These are phyloP conservation scores for Neoseiulus cucumeris DNA, from an alignment of 1,140 invertebrate genomes.

Conservation along the genomic window DNA sequence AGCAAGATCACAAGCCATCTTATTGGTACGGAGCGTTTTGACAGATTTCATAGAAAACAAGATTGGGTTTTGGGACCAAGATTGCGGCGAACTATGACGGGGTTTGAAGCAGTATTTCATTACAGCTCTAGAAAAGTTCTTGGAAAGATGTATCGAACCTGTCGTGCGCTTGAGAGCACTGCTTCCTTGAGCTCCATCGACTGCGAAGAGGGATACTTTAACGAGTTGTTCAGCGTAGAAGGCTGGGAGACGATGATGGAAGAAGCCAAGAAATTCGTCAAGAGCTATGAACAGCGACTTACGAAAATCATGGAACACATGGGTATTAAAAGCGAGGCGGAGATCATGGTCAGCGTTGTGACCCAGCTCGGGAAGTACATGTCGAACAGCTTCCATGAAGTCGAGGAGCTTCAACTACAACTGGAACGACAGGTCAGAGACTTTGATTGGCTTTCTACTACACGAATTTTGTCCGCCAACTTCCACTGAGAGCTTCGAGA, in stretches of 20 bases:
- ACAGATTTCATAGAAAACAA: neutral
- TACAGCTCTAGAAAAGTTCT: neutral
- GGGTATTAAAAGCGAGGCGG: conserved; percentile 8
- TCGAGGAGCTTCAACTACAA: neutral
- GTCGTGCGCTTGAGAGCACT: neutral
- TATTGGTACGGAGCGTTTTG: conserved; percentile 13
- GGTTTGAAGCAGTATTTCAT: neutral
- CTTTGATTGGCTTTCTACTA: neutral
- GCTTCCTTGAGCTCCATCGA: neutral
- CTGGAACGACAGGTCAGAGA: neutral
- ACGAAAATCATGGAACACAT: conserved; percentile 13
- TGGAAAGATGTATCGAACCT: conserved; percentile 4
- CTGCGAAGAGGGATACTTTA: conserved; percentile 7
- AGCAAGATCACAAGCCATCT: conserved; percentile 8
- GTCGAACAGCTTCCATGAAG: neutral
- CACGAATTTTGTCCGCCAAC: neutral
- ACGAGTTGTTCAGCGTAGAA: conserved; percentile 12
- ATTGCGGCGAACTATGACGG: neutral
- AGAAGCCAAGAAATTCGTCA: conserved; percentile 12
- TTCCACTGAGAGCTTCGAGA: neutral
- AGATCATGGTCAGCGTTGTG: neutral
- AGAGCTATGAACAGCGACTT: conserved; percentile 12
- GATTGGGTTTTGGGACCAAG: neutral
- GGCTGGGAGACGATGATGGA: conserved; percentile 18
- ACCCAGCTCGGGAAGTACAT: neutral